Conservation (phyloP, 1,140 invertebrate species). For the Periplaneta americana region DNA sequence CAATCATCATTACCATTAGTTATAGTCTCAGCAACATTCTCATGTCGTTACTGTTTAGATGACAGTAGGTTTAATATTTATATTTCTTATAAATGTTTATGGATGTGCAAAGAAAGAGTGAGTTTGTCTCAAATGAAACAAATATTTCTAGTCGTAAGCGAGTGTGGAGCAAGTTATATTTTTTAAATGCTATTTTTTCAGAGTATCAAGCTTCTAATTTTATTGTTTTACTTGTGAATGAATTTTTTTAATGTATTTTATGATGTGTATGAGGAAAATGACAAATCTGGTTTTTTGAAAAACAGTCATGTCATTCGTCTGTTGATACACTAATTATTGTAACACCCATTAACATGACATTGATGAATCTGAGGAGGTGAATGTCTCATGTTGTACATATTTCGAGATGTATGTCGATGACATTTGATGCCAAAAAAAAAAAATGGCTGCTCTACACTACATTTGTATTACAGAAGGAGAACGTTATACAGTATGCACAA, state of each 20-base stretch:
- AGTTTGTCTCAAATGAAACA: background rate
- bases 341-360: background rate
- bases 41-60: background rate
- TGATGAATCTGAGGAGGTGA: background rate
- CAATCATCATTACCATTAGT: background rate
- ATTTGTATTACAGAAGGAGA: background rate
- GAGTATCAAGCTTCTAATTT: background rate
- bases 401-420: background rate
- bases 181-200: background rate
- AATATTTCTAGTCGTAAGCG: background rate
- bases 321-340: background rate
- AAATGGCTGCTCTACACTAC: background rate
- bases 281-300: background rate
- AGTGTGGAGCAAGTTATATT: background rate
- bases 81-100: background rate
- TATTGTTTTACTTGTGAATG: background rate
- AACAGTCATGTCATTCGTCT: background rate
- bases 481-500: background rate
- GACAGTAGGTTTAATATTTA: background rate
- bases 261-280: background rate
- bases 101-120: too few species aligned
- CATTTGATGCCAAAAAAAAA: background rate
- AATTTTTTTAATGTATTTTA: background rate
- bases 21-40: background rate
- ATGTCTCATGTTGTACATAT: background rate